phyloP scores from a whole-genome alignment of 2,888 invertebrate species.

The Eugnorisma glareosa region DNA sequence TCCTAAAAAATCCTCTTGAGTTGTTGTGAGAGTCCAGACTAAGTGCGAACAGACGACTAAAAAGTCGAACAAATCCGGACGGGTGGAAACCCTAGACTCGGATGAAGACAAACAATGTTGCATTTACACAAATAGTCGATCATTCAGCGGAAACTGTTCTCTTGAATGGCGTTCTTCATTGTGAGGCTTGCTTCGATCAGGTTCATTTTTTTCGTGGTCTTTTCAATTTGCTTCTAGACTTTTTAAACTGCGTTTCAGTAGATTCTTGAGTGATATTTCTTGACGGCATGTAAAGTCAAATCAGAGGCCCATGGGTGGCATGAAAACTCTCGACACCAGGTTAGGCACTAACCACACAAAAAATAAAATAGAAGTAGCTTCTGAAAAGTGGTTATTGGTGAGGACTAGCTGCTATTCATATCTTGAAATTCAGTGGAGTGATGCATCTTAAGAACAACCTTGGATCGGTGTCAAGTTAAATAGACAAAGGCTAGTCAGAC shows the following conservation, averaged over 20 bases:
- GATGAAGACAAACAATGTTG: slow-evolving; percentile 53
- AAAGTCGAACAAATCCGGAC: no score
- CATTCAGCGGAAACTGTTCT: slow-evolving; percentile 43
- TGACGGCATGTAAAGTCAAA: no score
- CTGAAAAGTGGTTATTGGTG: not conserved
- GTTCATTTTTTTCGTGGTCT: slow-evolving; percentile 29
- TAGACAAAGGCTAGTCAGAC: not conserved
- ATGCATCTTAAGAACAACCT: not conserved
- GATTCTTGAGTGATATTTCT: no score
- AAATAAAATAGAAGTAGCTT: no score
- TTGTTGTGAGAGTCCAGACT: not conserved
- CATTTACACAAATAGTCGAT: slow-evolving; percentile 60
- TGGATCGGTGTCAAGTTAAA: not conserved
- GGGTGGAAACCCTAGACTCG: slow-evolving; percentile 1
- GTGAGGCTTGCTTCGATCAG: slow-evolving; percentile 34
- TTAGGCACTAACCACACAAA: no score
- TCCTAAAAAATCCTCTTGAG: not conserved
- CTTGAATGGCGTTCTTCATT: slow-evolving; percentile 44
- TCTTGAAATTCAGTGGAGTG: not conserved
- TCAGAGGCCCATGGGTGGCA: no score
- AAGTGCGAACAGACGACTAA: not conserved
- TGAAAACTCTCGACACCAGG: no score
- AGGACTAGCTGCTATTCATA: no score
- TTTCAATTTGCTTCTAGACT: slow-evolving; percentile 23
- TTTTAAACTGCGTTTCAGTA: slow-evolving; percentile 9